Base-by-base conservation (phyloP, 1,140 invertebrate genomes). In the Harpegnathos saltator region DNA sequence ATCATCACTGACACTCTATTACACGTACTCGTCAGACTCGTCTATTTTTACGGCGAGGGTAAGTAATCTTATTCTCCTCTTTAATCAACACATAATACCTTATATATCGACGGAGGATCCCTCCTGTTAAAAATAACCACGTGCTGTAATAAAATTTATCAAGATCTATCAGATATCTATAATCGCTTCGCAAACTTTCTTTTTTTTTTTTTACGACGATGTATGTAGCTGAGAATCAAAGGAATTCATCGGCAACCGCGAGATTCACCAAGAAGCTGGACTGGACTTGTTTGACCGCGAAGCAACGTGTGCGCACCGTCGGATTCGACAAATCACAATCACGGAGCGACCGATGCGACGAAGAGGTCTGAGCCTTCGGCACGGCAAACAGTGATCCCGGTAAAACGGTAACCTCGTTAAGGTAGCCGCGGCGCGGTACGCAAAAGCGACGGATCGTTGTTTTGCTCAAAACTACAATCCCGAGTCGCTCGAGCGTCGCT, bases 251-350 rank as follows among this genome's bases (percentile, higher is more conserved):
- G n/a, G n/a, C 29, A 5, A 33, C 29, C 29, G 29, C 5, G 29
- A 5, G 29, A 5, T 33, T 33, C 29, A 5, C 29, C 1, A 33
- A 33, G 29, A n/a, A n/a, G n/a, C n/a, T n/a, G n/a, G n/a, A 33
- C 5, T 5, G 5, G 29, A 33, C 29, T 33, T 5, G 29, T 33
- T 33, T 5, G 1, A 33, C 5, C 29, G 29, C 29, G 29, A 5
- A 33, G 5, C 29, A 33, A 33, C n/a, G n/a, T n/a, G n/a, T 33
- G 29, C 29, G 29, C 29, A 33, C 29, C 5, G 29, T 33, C 29
- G 29, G 66, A 65, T 81, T 48, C 65, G n/a, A 50, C 75, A 65
- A 81, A 72, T 81, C 75, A 69, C 14, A n/a, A n/a, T n/a, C 26
- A 15, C 62, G 24, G 14, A 33, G 29, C 29, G 29, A 1, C 5